Conservation (phyloP, 92 coral and sea anemone species). For the Chrysogorgia sp. region DNA sequence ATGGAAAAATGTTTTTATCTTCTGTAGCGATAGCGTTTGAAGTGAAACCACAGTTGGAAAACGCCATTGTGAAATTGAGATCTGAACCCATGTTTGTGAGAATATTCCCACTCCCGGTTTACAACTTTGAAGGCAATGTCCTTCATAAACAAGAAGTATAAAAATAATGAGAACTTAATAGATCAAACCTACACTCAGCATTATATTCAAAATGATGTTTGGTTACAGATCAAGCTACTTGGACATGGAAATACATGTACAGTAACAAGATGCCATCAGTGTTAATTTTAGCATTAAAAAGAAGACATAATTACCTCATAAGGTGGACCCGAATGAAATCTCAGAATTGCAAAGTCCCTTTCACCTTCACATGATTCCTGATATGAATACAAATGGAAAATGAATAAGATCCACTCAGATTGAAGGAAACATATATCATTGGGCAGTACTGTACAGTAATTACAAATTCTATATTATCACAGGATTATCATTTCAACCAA, state of each 20-base stretch:
- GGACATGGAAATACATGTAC: too few species aligned
- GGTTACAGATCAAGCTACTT: too few species aligned
- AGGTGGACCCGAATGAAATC: slow-evolving; percentile 98
- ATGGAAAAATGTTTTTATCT: slow-evolving; percentile 47
- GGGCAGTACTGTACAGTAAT: too few species aligned
- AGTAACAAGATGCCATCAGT: too few species aligned
- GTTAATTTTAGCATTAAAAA: too few species aligned
- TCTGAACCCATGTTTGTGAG: slow-evolving; percentile 96
- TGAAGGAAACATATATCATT: background rate
- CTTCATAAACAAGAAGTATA: slow-evolving; percentile 38
- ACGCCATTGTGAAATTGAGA: slow-evolving; percentile 97
- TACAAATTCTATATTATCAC: too few species aligned
- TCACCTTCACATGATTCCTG: slow-evolving; percentile 87
- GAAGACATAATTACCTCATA: slow-evolving; percentile 98
- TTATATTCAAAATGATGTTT: too few species aligned
- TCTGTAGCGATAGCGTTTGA: slow-evolving; percentile 93
- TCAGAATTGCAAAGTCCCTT: slow-evolving; percentile 81
- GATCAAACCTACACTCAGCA: background rate
- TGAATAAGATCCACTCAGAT: background rate
- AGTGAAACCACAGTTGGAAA: slow-evolving; percentile 98
- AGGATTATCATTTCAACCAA: too few species aligned
- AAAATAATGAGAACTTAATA: background rate
- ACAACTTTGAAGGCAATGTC: slow-evolving; percentile 98
- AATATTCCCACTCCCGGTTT: slow-evolving; percentile 98
- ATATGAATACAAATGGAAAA: background rate